phyloP scores from a whole-genome alignment of 2,888 invertebrate species.

The Pandemis heparana region DNA sequence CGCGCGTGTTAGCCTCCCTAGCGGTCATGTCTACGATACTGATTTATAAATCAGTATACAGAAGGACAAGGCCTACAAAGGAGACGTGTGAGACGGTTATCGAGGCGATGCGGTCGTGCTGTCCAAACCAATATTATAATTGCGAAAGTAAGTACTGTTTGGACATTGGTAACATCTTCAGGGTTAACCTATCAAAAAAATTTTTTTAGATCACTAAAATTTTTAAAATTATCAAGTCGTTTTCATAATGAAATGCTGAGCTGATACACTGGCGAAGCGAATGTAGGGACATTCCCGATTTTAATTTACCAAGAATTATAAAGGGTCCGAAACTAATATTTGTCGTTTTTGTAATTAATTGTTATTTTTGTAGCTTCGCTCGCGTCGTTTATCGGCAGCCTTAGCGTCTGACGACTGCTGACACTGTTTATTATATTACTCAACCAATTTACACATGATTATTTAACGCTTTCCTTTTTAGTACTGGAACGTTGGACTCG shows the following conservation, averaged over 20 bases:
- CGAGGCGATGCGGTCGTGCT: neutral
- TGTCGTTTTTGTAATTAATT: neutral
- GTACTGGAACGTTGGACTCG: slow-evolving; percentile 41
- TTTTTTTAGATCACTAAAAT: neutral
- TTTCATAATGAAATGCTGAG: neutral
- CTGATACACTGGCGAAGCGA: neutral
- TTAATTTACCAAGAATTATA: neutral
- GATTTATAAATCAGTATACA: neutral
- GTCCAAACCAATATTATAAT: slow-evolving; percentile 1
- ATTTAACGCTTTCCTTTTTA: slow-evolving; percentile 54
- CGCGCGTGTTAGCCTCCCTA: neutral
- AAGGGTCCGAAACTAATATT: too few species aligned
- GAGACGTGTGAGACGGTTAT: neutral
- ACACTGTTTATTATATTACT: slow-evolving; percentile 46
- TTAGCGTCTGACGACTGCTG: neutral
- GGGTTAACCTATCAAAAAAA: neutral
- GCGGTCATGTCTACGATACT: neutral
- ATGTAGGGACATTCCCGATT: neutral
- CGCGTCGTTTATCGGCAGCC: too few species aligned
- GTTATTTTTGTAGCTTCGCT: neutral
- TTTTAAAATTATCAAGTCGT: neutral
- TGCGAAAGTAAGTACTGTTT: neutral
- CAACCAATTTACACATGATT: slow-evolving; percentile 50
- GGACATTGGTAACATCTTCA: neutral
- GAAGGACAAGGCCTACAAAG: slow-evolving; percentile 1